Evolutionary conservation across 2,113 vertebrate species (phyloP), one percentile per base, ranked within the genome.

Genomic region (Colinus virginianus): DNA sequence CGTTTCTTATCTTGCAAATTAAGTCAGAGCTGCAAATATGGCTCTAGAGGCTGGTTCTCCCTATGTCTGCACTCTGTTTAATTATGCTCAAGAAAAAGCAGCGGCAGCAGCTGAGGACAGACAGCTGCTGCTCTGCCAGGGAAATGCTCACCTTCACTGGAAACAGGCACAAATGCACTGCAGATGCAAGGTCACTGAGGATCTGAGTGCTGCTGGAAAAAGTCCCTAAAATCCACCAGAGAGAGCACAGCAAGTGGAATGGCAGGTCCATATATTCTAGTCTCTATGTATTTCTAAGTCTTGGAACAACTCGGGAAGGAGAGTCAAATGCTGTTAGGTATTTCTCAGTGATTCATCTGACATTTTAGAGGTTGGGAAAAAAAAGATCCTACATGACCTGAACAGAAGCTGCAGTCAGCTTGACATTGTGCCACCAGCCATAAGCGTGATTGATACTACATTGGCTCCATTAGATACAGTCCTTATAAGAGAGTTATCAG

Each of bases 1-100:
- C n/a, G 36, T 76, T 45, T 75, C 36, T 90, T 82, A 55, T 2
- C 62, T 76, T 64, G 30, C 87, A 92, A 92, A 94, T 82, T 84
- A 91, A 84, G 82, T 94, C 4, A 1, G 82, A 55, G 38, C 81
- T 90, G 43, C 51, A 78, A 90, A 90, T 81, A 78, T 2, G 42
- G 42, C 84, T 72, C 87, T 88, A 46, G 58, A 78, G 74, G 36
- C 74, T 84, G 67, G 48, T 78, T 94, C 62, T 90, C 62, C 45
- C n/a, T 68, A 8, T 55, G 58, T 42, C 48, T 89, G 48, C 10
- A n/a, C 26, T 90, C 58, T 59, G 14, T 48, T 75, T 92, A 90
- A 90, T 95, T 95, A 87, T 58, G 18, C 12, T 75, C 10, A 81
- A 62, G 43, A 62, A 94, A 88, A 78, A 87, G 34, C 36, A 92